Evolutionary conservation across 2,888 invertebrate species (phyloP).

Genomic region (Euzetes globulus): DNA sequence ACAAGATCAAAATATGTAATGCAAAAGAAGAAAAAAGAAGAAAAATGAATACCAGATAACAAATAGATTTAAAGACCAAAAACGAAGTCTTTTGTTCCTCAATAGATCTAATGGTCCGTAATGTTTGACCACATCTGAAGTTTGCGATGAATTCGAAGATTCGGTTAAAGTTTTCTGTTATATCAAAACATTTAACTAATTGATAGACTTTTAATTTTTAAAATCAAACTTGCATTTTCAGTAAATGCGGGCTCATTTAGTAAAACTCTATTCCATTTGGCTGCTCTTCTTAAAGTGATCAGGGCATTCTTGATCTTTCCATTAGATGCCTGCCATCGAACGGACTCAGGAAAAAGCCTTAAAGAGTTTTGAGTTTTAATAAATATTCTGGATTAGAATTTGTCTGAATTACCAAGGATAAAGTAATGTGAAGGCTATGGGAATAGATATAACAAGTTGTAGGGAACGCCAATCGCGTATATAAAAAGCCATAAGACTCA

Average conservation of each 20-base stretch:
- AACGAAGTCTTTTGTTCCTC: constrained; percentile 58
- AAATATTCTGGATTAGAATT: too few relatives aligned
- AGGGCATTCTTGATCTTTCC: constrained; percentile 12
- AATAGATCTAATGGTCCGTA: constrained; percentile 46
- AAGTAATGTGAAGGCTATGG: background rate
- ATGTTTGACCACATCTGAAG: background rate
- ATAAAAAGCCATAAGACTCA: constrained; percentile 12
- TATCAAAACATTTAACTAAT: background rate
- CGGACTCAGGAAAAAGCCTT: constrained; percentile 30
- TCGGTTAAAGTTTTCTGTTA: background rate
- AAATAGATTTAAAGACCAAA: constrained; percentile 61
- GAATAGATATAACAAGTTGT: constrained; percentile 2
- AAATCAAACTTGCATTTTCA: background rate
- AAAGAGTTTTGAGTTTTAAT: background rate
- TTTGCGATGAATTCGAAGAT: background rate
- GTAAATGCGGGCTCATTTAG: background rate
- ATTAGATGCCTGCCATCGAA: constrained; percentile 33
- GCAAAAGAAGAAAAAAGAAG: constrained; percentile 44
- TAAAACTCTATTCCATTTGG: constrained; percentile 18
- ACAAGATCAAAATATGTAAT: constrained; percentile 41
- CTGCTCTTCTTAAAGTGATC: constrained; percentile 17
- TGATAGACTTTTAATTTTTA: background rate
- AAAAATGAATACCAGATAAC: constrained; percentile 51
- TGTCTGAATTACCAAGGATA: constrained; percentile 30
- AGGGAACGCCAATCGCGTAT: constrained; percentile 22